These are phyloP conservation scores for Agrotis segetum DNA, from an alignment of 2,888 invertebrate genomes.

Conservation along the genomic window DNA sequence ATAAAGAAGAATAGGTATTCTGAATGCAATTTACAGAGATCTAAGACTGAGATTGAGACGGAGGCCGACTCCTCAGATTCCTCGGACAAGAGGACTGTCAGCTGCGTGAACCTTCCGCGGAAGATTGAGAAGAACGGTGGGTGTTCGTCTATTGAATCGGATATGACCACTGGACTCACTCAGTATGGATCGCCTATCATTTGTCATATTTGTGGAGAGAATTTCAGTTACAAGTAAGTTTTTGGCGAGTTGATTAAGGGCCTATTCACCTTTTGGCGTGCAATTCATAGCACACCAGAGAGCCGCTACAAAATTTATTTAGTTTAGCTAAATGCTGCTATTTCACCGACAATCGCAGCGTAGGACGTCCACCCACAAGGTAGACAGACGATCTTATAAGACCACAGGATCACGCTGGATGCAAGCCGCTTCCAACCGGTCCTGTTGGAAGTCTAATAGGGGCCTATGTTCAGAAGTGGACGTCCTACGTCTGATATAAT, in stretches of 20 bases:
- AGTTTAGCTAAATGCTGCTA: too few relatives aligned
- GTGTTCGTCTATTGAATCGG: conserved; percentile 64
- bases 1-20: conserved; percentile 76
- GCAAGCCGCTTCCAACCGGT: too few relatives aligned
- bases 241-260: too few relatives aligned
- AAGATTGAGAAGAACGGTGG: conserved; percentile 53
- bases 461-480: too few relatives aligned
- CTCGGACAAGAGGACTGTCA: conserved; percentile 72
- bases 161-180: conserved; percentile 59
- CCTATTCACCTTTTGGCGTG: background rate
- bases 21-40: conserved; percentile 70
- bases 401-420: too few relatives aligned
- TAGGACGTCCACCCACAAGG: too few relatives aligned
- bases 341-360: too few relatives aligned
- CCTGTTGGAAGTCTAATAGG: too few relatives aligned
- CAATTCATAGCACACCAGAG: too few relatives aligned
- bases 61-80: conserved; percentile 60
- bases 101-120: conserved; percentile 70
- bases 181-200: conserved; percentile 57
- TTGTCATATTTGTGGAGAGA: conserved; percentile 80
- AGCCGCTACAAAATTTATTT: too few relatives aligned
- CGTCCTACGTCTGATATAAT: too few relatives aligned
- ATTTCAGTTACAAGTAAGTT: conserved; percentile 78
- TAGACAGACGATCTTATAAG: too few relatives aligned
- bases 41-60: conserved; percentile 62